Evolutionary conservation across 2,888 invertebrate genomes (phyloP), one percentile per base, ranked within the genome.

Genomic region (Cephalotes varians): DNA sequence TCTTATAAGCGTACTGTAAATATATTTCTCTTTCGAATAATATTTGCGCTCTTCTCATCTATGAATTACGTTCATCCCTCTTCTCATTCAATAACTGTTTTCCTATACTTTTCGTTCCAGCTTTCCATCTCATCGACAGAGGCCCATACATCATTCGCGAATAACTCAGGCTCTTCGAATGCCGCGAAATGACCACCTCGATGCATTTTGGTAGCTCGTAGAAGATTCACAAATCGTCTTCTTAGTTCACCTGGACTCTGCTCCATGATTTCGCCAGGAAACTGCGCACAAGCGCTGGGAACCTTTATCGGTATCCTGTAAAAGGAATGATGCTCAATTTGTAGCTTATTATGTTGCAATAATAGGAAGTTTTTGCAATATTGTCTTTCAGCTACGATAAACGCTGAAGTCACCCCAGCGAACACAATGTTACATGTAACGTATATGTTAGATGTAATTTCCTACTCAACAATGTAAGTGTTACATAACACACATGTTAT

Each of bases 111-210:
- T 25, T 71, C 25, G 58, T 64, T 49, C 49, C 85, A 56, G 31
- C 15, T 44, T 54, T 90, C 80, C 84, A 92, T 91, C 62, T 82
- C 82, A 15, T 81, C 54, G 0, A 93, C 76, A 0, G 91, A 87
- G 0, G 82, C 77, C 90, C 91, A 93, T 44, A 94, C 81, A 84
- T 95, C 94, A 28, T 92, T 88, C n/a, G 92, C 92, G 12, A 94
- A 82, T 1, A 93, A 77, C 73, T 93, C 82, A 0, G 94, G 94
- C 18, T 93, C 88, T 84, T 94, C 92, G 58, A 94, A 54, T 4
- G 94, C 93, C 0, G 93, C 92, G 84, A 94, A 94, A 85, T 95
- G 95, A 6, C 94, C 94, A 31, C 94, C 94, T 7, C 90, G 86
- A 92, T 86, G 81, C 90, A 91, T 71, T 71, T 71, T 71, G 4